Percentiles rank a stretch among this genome's conserved stretches.
These are phyloP conservation scores for Ailurus styani DNA, from an alignment of 2,113 vertebrate genomes.

Conservation along the genomic window DNA sequence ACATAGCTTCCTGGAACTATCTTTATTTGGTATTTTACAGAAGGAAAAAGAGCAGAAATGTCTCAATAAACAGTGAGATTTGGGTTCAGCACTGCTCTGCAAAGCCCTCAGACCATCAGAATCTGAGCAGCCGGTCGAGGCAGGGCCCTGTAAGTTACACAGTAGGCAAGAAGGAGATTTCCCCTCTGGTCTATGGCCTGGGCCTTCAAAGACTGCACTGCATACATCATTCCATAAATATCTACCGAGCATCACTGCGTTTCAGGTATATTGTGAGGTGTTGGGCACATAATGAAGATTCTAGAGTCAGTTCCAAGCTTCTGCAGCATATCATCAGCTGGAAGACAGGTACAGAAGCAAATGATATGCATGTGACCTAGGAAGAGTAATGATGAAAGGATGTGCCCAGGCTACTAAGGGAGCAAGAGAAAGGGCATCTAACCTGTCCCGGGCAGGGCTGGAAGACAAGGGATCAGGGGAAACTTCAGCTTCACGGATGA, in stretches of 20 bases:
- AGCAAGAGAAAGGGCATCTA: neutral
- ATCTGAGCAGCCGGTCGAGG: neutral
- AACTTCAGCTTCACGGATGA: neutral
- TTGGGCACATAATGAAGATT: neutral
- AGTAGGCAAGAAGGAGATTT: neutral
- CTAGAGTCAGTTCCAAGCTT: neutral
- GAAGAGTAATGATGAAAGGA: neutral
- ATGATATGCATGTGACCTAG: neutral
- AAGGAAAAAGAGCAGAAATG: constrained; percentile 36
- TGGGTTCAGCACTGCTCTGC: neutral
- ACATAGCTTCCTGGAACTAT: constrained; percentile 61
- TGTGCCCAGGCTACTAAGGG: neutral
- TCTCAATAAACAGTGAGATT: constrained; percentile 50
- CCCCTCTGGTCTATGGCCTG: neutral
- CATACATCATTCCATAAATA: neutral
- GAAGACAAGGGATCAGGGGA: neutral
- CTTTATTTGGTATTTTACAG: constrained; percentile 66
- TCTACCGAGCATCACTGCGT: neutral
- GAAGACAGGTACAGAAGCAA: neutral
- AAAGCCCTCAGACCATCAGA: neutral
- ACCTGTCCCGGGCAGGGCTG: neutral
- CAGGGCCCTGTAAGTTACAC: neutral
- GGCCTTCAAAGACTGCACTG: neutral
- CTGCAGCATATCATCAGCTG: neutral
- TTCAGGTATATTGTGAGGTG: neutral